Conservation (phyloP, 2,113 vertebrate species). For the Cervus canadensis region DNA sequence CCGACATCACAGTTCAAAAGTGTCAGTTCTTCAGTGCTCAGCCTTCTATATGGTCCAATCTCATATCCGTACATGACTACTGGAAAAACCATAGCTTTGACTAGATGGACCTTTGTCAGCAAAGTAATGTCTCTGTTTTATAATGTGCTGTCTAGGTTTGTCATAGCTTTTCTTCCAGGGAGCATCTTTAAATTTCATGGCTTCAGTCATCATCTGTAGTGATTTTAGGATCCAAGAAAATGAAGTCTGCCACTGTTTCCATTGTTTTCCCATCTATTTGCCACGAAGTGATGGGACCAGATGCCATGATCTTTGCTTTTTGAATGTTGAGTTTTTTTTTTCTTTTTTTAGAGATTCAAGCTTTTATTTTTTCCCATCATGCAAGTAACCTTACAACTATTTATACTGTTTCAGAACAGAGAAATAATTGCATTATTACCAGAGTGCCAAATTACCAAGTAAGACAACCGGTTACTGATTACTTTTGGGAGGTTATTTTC, state of each 20-base stretch:
- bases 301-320: neutral
- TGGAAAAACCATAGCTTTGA: neutral
- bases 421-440: conserved; percentile 47
- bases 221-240: neutral
- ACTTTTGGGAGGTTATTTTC: conserved; percentile 4
- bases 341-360: neutral
- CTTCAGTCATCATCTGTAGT: neutral
- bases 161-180: neutral
- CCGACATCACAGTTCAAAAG: neutral
- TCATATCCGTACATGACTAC: neutral
- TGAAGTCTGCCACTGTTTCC: neutral
- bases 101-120: neutral
- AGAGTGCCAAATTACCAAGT: conserved; percentile 28
- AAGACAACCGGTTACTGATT: conserved; percentile 34
- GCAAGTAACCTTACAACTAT: conserved; percentile 37
- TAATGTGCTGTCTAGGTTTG: neutral
- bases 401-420: neutral
- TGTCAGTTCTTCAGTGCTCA: neutral
- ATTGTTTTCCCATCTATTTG: neutral
- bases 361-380: conserved; percentile 56
- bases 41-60: neutral
- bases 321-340: too few species aligned
- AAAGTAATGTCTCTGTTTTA: neutral
- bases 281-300: neutral
- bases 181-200: neutral